Conservation (phyloP, 2,113 vertebrate genomes). For the Lepisosteus oculatus region DNA sequence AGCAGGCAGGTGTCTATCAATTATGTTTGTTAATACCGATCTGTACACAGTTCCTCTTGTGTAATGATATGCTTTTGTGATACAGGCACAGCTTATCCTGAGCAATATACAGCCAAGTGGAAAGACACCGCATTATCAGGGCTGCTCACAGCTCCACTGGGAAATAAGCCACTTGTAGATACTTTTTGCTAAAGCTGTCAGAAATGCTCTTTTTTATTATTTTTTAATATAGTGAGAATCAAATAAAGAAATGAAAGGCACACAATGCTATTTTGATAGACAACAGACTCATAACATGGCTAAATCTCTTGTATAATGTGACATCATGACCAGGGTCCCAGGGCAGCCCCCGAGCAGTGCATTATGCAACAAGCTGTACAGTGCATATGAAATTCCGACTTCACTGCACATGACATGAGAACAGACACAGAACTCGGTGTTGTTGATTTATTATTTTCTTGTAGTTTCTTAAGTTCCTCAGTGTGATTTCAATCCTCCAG, state of each 20-base stretch:
- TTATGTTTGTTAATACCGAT: no score
- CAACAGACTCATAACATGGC: conserved; percentile 48
- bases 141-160: conserved; percentile 40
- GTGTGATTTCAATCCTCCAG: no score
- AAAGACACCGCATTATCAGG: conserved; percentile 43
- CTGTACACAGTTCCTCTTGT: no score
- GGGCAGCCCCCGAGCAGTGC: conserved; percentile 34
- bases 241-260: conserved; percentile 43
- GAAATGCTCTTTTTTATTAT: conserved; percentile 37
- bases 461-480: background rate
- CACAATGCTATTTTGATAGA: conserved; percentile 47
- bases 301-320: conserved; percentile 53
- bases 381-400: conserved; percentile 31
- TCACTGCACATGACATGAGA: conserved; percentile 1
- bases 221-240: conserved; percentile 54
- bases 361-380: conserved; percentile 46
- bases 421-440: background rate
- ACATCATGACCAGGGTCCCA: conserved; percentile 41
- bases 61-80: conserved; percentile 41
- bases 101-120: conserved; percentile 37
- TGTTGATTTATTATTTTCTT: background rate
- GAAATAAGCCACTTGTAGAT: conserved; percentile 60
- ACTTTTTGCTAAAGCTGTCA: conserved; percentile 43
- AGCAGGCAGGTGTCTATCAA: no score
- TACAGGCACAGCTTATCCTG: conserved; percentile 32